Base-by-base conservation (phyloP, 2,888 invertebrate species). In the Actias luna region DNA sequence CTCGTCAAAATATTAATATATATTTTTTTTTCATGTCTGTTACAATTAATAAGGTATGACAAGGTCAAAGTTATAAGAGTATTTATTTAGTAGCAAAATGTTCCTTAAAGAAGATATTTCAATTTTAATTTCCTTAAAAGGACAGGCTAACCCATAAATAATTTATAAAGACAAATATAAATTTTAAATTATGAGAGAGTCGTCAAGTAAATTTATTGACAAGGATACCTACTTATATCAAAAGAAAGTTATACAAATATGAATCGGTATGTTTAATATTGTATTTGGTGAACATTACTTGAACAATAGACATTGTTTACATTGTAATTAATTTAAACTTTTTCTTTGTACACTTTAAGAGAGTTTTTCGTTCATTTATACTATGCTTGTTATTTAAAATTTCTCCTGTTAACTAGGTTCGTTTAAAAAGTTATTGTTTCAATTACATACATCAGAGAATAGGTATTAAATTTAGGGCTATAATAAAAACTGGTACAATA, bases 101-200 rank as follows among this genome's bases (percentile, higher is more conserved):
- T 62, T 62, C 33, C 22, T 33, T 42, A 29, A 42, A 33, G 58
- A 58, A 62, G 58, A 57, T 42, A 42, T 42, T 55, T 58, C 61
- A 42, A 58, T 58, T 33, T 63, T 52, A 59, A 63, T 63, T 59
- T 63, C 39, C 59, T 62, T 62, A 57, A 66, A 67, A 64, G 59
- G 64, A 65, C 65, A 63, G 69, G 67, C 63, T 68, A 63, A 66
- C 66, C 67, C 61, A 69, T 81, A 75, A 79, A 80, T 79, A 75
- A 79, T 81, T 78, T 77, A 81, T 79, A 67, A 69, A 61, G 57
- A 60, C 61, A 63, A 74, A 76, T 70, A 72, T 74, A 73, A 74
- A 78, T 75, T 75, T 75, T 36, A 71, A 75, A 75, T 78, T 42
- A 62, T 46, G 58, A 42, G 29, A 52, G 39, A 39, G 57, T 39